Conservation (phyloP, 2,888 invertebrate species). For the Julus scanicus region DNA sequence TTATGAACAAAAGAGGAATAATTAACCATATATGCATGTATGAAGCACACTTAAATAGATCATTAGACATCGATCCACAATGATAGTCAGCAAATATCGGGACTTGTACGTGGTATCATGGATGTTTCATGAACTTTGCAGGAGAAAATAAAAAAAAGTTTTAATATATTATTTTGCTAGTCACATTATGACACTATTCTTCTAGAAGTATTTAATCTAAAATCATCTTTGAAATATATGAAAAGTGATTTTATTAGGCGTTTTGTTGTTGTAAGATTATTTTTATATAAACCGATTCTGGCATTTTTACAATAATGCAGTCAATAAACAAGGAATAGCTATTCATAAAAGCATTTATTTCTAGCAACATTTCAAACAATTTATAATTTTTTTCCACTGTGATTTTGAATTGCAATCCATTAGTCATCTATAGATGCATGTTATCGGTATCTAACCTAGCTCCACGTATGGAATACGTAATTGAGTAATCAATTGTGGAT, state of each 20-base stretch:
- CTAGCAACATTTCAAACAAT: neutral
- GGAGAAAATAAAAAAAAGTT: no score
- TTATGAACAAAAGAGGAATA: neutral
- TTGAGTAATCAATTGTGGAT: constrained; percentile 4
- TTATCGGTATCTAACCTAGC: neutral
- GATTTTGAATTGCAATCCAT: neutral
- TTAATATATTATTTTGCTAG: no score
- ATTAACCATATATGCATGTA: neutral
- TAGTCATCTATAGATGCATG: neutral
- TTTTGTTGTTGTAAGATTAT: no score
- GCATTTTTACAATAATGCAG: neutral
- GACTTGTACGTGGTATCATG: no score
- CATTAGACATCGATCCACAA: neutral
- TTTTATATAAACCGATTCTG: neutral
- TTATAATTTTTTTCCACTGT: neutral
- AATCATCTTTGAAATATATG: no score
- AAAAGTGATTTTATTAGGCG: no score
- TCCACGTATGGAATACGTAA: neutral
- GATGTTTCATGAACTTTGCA: no score
- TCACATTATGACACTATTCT: no score
- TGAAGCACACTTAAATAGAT: neutral
- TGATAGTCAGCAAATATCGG: no score
- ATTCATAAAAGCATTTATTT: neutral
- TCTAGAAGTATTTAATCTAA: no score
- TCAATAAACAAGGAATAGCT: neutral